Evolutionary conservation across 1,140 invertebrate species (phyloP), one percentile per base, ranked within the genome.

Genomic region (Euura saliciscinereae): DNA sequence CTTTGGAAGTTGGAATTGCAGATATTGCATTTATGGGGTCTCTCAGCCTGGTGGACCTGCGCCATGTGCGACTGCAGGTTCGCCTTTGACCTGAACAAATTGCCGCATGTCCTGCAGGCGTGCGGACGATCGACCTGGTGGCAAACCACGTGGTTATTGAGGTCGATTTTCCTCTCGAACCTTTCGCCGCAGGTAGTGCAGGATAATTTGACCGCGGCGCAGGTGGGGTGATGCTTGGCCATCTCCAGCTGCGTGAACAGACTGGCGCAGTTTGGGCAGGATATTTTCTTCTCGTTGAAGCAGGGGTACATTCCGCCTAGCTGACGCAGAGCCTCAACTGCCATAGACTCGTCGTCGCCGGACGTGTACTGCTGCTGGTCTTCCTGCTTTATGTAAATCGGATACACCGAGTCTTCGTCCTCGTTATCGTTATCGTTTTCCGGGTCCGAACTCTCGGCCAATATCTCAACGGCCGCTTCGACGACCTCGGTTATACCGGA

Each of bases 261-360:
- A 46, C 71, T 69, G 2, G 51, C 66, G 65, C 85, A 86, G 59
- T 74, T 79, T 0, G 79, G 43, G 71, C 83, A 85, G 4, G 11
- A 73, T 13, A 79, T 43, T 76, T 86, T 85, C 69, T 85, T 84
- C 4, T 85, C 74, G 51, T 67, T 44, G 28, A 82, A 84, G 45
- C 73, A 80, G 43, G 84, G 82, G 73, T 85, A 88, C 82, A 87
- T 87, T n/a, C 86, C 85, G 4, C 88, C 87, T 0, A 89, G 74
- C 71, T 89, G 88, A 7, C 88, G 78, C 2, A 89, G 70, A 0
- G 88, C 88, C 78, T 89, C 88, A 1, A 89, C 87, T 45, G 88
- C 88, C 85, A 88, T 87, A 0, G 85, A 86, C 51, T 88, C 86
- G 43, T 87, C 85, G 68, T 88, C 86, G 0, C 83, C 85, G 1